phyloP scores from a whole-genome alignment of 2,888 invertebrate genomes.

The Brachypterus glaber region DNA sequence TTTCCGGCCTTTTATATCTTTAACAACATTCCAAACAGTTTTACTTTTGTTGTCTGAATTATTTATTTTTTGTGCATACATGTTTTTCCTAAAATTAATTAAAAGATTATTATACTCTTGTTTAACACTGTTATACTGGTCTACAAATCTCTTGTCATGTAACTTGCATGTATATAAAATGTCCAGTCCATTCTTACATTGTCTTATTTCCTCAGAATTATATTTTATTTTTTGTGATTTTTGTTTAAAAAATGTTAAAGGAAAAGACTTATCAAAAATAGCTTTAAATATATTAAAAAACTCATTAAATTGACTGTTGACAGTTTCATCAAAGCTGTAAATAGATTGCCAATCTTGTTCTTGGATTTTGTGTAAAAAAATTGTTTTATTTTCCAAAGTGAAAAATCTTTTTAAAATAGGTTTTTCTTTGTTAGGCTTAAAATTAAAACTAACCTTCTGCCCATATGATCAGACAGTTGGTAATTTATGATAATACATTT shows the following conservation, averaged over 20 bases:
- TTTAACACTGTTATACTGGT: too few relatives aligned
- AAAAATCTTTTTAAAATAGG: conserved; percentile 7
- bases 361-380: neutral
- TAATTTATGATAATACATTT: conserved; percentile 4
- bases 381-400: conserved; percentile 10
- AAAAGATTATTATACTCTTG: too few relatives aligned
- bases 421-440: conserved; percentile 2
- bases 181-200: conserved; percentile 6
- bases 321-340: neutral
- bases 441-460: conserved; percentile 8
- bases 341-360: neutral
- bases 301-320: conserved; percentile 6
- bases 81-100: too few relatives aligned
- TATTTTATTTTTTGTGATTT: conserved; percentile 1
- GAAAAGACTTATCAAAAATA: conserved; percentile 7
- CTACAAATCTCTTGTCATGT: too few relatives aligned
- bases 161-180: too few relatives aligned
- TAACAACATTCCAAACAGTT: too few relatives aligned
- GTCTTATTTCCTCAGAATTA: neutral
- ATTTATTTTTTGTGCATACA: too few relatives aligned
- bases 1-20: too few relatives aligned
- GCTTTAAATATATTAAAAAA: conserved; percentile 4
- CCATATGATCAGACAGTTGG: conserved; percentile 11
- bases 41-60: too few relatives aligned
- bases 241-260: conserved; percentile 3